Evolutionary conservation across 2,888 invertebrate genomes (phyloP).

Genomic region (Graphium colonna): DNA sequence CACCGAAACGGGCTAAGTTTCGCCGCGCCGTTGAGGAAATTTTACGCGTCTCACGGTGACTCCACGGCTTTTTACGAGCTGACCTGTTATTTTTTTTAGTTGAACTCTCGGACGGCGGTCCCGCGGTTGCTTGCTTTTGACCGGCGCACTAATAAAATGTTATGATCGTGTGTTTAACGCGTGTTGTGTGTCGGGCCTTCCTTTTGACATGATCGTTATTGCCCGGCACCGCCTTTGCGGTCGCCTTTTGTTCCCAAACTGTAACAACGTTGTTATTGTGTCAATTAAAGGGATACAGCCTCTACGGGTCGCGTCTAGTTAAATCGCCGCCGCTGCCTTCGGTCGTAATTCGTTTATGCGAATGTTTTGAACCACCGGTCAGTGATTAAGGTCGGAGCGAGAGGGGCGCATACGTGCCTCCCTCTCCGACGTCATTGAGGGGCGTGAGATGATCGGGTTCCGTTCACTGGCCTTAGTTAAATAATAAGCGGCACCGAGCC

Average conservation of each 20-base stretch:
- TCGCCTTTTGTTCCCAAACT: conserved; percentile 62
- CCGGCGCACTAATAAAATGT: conserved; percentile 78
- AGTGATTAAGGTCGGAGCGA: conserved; percentile 33
- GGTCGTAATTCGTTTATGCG: conserved; percentile 48
- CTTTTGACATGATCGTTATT: conserved; percentile 78
- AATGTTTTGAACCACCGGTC: conserved; percentile 31
- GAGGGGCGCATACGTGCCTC: conserved; percentile 36
- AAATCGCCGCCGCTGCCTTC: conserved; percentile 36
- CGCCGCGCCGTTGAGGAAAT: conserved; percentile 12
- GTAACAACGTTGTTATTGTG: conserved; percentile 74
- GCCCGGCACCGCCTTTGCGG: conserved; percentile 70
- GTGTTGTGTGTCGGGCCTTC: conserved; percentile 75
- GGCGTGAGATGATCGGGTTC: conserved; percentile 61
- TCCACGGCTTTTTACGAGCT: conserved; percentile 73
- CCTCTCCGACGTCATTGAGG: conserved; percentile 46
- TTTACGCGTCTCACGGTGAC: conserved; percentile 51
- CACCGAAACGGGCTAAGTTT: background rate
- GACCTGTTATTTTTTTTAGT: conserved; percentile 73
- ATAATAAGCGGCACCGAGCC: conserved; percentile 70
- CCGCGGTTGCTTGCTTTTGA: conserved; percentile 77
- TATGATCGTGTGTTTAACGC: conserved; percentile 80
- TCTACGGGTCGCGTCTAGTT: conserved; percentile 64
- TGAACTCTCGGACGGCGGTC: conserved; percentile 74
- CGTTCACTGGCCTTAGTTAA: conserved; percentile 71
- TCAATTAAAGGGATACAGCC: conserved; percentile 69